phyloP scores from a whole-genome alignment of 2,888 invertebrate genomes.

The Perizoma affinitatum region DNA sequence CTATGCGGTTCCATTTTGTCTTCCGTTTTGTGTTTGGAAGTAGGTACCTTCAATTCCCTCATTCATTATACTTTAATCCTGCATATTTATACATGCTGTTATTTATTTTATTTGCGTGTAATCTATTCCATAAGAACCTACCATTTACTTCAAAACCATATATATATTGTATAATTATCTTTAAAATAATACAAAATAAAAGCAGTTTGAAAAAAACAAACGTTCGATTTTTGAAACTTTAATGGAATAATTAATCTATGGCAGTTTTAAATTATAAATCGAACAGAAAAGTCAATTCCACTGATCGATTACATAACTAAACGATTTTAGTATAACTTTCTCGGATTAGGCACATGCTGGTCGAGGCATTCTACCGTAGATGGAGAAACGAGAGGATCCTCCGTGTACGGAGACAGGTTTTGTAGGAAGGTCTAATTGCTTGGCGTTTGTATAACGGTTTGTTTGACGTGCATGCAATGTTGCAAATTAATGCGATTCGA shows the following conservation, averaged over 20 bases:
- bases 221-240: not conserved
- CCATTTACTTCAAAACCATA: too few relatives aligned
- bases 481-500: constrained; percentile 18
- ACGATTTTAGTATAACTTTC: constrained; percentile 8
- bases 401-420: constrained; percentile 31
- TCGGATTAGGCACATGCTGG: constrained; percentile 11
- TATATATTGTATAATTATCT: too few relatives aligned
- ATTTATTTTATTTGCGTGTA: too few relatives aligned
- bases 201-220: not conserved
- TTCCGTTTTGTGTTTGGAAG: constrained; percentile 10
- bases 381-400: constrained; percentile 38
- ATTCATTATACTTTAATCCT: too few relatives aligned
- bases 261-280: not conserved
- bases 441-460: constrained; percentile 27
- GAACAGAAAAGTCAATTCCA: constrained; percentile 4
- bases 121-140: too few relatives aligned
- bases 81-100: too few relatives aligned
- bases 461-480: constrained; percentile 14
- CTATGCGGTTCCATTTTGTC: constrained; percentile 14
- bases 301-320: constrained; percentile 14
- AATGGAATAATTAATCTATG: not conserved
- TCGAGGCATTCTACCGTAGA: constrained; percentile 17
- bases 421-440: constrained; percentile 46
- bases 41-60: too few relatives aligned
- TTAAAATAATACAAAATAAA: too few relatives aligned